These are phyloP conservation scores for Ridgeia piscesae DNA, from an alignment of 1,140 invertebrate genomes.

Conservation along the genomic window DNA sequence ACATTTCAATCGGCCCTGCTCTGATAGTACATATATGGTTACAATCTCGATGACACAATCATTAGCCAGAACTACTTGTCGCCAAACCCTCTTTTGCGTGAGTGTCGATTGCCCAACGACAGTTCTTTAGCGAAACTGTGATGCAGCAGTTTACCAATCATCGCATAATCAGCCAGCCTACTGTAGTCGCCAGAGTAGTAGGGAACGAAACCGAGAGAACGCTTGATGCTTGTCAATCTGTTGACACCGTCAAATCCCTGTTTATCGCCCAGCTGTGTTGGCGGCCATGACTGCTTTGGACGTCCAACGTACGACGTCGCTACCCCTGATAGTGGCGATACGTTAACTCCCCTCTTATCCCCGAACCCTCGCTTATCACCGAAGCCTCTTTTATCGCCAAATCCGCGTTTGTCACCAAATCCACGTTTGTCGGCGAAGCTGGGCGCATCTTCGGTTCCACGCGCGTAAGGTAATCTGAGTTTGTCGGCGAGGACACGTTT, in stretches of 20 bases:
- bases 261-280: not conserved
- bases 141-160: not conserved
- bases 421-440: not conserved
- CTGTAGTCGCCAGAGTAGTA: not conserved
- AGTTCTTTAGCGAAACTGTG: not conserved
- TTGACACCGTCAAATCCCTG: not conserved
- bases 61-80: not conserved
- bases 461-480: not conserved
- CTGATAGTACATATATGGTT: not conserved
- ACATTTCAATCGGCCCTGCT: not conserved
- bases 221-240: not conserved
- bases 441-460: not conserved
- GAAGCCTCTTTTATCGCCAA: slow-evolving; percentile 14
- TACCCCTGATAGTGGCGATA: not conserved
- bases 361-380: slow-evolving; percentile 9
- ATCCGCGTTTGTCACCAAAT: slow-evolving; percentile 16
- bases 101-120: not conserved
- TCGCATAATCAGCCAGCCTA: not conserved
- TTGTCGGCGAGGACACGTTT: not conserved
- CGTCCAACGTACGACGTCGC: not conserved
- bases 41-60: not conserved
- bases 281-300: not conserved
- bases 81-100: slow-evolving; percentile 8
- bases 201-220: not conserved
- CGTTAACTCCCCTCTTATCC: not conserved